Conservation (phyloP, 2,797 vertebrate species). For the Pitangus sulphuratus region DNA sequence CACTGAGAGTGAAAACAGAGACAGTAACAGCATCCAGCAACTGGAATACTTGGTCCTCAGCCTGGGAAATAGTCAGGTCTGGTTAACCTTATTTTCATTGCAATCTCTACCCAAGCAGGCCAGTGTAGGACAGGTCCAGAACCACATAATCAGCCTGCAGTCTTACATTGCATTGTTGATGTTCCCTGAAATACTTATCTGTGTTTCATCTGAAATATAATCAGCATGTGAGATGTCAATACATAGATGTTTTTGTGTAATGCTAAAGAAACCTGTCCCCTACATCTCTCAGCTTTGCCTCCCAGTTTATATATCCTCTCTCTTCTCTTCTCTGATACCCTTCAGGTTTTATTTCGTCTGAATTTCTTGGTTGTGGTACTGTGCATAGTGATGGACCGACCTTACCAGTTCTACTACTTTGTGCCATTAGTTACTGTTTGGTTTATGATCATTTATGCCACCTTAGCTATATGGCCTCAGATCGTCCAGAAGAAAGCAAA, state of each 20-base stretch:
- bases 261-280: neutral
- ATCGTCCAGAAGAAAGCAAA: slow-evolving; percentile 94
- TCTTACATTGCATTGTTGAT: neutral
- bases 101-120: neutral
- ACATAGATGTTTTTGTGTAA: rapidly evolving
- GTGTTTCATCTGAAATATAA: neutral
- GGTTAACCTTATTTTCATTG: neutral
- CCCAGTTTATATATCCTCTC: neutral
- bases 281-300: neutral
- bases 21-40: neutral
- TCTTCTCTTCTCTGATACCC: neutral
- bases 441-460: slow-evolving; percentile 93
- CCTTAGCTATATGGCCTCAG: slow-evolving; percentile 94
- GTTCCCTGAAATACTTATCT: rapidly evolving
- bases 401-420: slow-evolving; percentile 99
- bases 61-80: neutral
- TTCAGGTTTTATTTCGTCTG: slow-evolving; percentile 94
- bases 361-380: slow-evolving; percentile 97
- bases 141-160: neutral
- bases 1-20: neutral
- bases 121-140: neutral
- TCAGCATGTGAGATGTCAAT: neutral
- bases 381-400: slow-evolving; percentile 95
- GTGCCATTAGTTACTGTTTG: slow-evolving; percentile 97
- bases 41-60: neutral